Conservation (phyloP, 1,140 invertebrate species). For the Hyposmocoma kahamanoa region DNA sequence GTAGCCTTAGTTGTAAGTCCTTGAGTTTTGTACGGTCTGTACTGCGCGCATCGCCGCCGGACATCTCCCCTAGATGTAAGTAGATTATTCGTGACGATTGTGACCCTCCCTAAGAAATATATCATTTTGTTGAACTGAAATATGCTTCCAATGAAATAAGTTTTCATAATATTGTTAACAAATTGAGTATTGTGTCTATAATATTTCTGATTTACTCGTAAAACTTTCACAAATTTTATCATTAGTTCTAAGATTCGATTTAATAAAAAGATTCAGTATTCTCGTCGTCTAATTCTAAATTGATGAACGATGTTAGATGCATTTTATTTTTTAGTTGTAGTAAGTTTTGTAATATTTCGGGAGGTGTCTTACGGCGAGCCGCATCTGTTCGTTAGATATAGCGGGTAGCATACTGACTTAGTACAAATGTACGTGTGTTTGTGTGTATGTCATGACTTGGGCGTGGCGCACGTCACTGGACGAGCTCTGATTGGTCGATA, state of each 20-base stretch:
- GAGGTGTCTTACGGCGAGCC: constrained; percentile 40
- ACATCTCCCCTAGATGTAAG: constrained; percentile 53
- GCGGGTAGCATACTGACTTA: constrained; percentile 68
- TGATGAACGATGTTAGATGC: constrained; percentile 35
- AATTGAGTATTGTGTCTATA: no score
- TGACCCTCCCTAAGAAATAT: constrained; percentile 9
- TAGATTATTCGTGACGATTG: constrained; percentile 42
- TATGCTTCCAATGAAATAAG: no score
- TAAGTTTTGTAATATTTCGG: constrained; percentile 32
- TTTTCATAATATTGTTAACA: no score
- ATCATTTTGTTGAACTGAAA: constrained; percentile 7
- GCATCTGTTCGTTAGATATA: constrained; percentile 35
- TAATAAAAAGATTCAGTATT: constrained; percentile 39
- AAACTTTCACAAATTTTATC: constrained; percentile 25
- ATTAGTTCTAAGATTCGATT: constrained; percentile 23
- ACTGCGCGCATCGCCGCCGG: constrained; percentile 27
- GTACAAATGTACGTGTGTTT: constrained; percentile 65
- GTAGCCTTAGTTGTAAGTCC: constrained; percentile 32
- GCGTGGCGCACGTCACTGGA: constrained; percentile 13
- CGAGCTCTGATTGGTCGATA: neutral
- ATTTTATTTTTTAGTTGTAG: constrained; percentile 50
- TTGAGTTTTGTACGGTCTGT: constrained; percentile 21
- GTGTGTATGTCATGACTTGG: constrained; percentile 33
- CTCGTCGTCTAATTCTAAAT: constrained; percentile 35
- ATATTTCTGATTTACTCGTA: neutral